Conservation (phyloP, 2,888 invertebrate species). For the Heteropelma amictum region DNA sequence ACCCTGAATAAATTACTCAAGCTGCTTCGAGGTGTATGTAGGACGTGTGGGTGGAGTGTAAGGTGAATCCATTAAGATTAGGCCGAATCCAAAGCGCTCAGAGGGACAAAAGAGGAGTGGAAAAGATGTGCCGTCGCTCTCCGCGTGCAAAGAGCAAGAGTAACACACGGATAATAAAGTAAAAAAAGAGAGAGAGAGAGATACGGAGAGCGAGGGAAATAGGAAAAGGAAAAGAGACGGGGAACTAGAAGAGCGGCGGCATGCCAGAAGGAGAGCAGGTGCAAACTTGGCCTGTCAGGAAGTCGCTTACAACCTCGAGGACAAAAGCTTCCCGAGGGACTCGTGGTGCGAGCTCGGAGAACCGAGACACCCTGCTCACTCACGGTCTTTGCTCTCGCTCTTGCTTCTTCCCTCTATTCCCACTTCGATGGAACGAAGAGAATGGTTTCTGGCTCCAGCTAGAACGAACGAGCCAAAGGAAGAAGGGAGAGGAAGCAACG, state of each 20-base stretch:
- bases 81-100: slow-evolving; percentile 53
- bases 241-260: slow-evolving; percentile 51
- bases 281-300: slow-evolving; percentile 78
- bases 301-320: slow-evolving; percentile 77
- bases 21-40: slow-evolving; percentile 51
- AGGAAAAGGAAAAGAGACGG: slow-evolving; percentile 28
- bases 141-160: slow-evolving; percentile 19
- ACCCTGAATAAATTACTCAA: slow-evolving; percentile 70
- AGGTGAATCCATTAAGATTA: slow-evolving; percentile 66
- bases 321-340: slow-evolving; percentile 77
- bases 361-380: slow-evolving; percentile 52
- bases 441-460: slow-evolving; percentile 37
- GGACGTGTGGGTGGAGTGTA: slow-evolving; percentile 58
- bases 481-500: too few relatives aligned
- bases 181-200: neutral
- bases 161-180: neutral
- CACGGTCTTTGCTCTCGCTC: slow-evolving; percentile 25
- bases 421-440: slow-evolving; percentile 18
- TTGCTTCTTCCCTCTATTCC: neutral
- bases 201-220: slow-evolving; percentile 21
- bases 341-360: slow-evolving; percentile 66
- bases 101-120: slow-evolving; percentile 30
- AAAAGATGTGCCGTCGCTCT: neutral
- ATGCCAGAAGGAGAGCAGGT: slow-evolving; percentile 74
- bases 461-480: slow-evolving; percentile 14